Percentiles rank a stretch among this genome's conserved stretches.
These are phyloP conservation scores for Agrochola lychnidis DNA, from an alignment of 2,888 invertebrate species.

Conservation along the genomic window DNA sequence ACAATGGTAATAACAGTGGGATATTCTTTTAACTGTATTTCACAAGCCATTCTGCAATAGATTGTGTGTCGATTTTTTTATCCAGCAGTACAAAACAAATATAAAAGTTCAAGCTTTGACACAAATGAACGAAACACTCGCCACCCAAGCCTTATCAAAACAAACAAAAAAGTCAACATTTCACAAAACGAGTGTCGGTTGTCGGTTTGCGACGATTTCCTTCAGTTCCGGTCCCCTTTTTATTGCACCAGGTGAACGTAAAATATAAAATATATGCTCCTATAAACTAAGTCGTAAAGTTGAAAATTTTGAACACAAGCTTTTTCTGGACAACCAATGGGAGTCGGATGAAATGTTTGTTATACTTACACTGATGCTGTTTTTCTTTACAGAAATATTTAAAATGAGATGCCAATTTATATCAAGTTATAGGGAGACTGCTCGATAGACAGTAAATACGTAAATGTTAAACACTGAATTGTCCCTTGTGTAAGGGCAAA, in stretches of 20 bases:
- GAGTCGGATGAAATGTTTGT: constrained; percentile 58
- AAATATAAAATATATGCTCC: constrained; percentile 80
- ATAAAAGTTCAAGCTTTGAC: constrained; percentile 33
- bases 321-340: constrained; percentile 63
- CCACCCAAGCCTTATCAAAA: constrained; percentile 53
- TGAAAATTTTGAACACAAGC: constrained; percentile 77
- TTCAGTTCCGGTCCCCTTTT: constrained; percentile 61
- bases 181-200: constrained; percentile 59
- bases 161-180: constrained; percentile 58
- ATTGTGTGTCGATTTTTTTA: constrained; percentile 15
- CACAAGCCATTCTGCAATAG: constrained; percentile 7
- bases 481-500: not conserved
- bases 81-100: constrained; percentile 7
- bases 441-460: not conserved
- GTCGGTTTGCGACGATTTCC: constrained; percentile 64
- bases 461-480: not conserved
- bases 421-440: not conserved
- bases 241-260: constrained; percentile 72
- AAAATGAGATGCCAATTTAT: not conserved
- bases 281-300: constrained; percentile 81
- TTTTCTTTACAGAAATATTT: constrained; percentile 3
- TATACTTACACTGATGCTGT: constrained; percentile 10
- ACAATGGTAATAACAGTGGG: not conserved
- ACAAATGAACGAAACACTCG: constrained; percentile 35
- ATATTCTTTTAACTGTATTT: not conserved